Conservation (phyloP, 2,113 vertebrate genomes). For the Eonycteris spelaea region DNA sequence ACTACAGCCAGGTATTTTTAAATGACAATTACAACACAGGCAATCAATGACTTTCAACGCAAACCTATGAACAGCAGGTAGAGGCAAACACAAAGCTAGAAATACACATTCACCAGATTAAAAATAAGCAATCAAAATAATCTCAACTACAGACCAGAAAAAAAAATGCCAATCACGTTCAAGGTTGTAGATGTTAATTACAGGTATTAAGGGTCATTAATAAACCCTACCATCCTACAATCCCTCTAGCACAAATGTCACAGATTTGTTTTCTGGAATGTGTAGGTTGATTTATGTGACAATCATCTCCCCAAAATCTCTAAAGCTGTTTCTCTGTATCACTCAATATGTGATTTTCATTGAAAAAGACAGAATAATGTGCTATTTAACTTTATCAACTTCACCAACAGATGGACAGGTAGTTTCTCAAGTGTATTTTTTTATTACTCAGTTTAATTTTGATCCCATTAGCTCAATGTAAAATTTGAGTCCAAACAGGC, state of each 20-base stretch:
- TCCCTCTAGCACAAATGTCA: not conserved
- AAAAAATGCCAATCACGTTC: not conserved
- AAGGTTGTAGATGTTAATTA: not conserved
- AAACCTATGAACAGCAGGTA: not conserved
- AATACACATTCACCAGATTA: not conserved
- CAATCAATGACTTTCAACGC: not conserved
- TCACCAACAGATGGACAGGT: not conserved
- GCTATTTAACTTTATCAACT: not conserved
- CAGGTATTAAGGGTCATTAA: not conserved
- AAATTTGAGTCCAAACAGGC: not conserved
- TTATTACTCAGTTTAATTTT: constrained; percentile 2
- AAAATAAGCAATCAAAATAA: not conserved
- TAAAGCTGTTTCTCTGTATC: not conserved
- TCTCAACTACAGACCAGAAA: not conserved
- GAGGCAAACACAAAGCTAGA: not conserved
- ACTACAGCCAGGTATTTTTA: not conserved
- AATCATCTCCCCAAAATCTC: not conserved
- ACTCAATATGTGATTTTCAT: not conserved
- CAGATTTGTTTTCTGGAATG: not conserved
- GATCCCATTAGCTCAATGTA: not conserved
- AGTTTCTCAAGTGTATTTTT: not conserved
- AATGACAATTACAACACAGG: not conserved
- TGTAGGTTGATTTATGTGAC: not conserved
- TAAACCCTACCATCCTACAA: not conserved
- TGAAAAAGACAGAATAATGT: not conserved